Evolutionary conservation across 2,797 vertebrate species (phyloP), one percentile per base, ranked within the genome.

Genomic region (Mus caroli): DNA sequence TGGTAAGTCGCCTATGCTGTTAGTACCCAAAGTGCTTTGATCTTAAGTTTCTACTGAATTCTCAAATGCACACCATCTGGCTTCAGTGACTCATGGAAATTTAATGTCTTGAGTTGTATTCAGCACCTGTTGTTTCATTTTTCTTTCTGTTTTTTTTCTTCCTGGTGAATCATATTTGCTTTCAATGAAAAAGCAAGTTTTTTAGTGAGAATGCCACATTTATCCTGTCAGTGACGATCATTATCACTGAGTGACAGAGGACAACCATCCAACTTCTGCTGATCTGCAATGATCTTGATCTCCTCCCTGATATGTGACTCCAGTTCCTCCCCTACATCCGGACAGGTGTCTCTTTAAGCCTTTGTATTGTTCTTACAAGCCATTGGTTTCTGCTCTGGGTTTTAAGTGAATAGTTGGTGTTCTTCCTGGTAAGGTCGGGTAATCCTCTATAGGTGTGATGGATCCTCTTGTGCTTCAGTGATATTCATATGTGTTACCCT

Each of bases 41-140:
- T 97, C 91, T 98, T 98, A 98, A 98, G 94, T 98, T 98, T 97
- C 97, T 97, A 97, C 91, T 95, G 98, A 98, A 98, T 97, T 98
- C 96, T 98, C 97, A 98, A 97, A 98, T 97, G 97, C 97, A 97
- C 96, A 96, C 98, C 97, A 96, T 98, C 98, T 98, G 98, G 98
- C 97, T 98, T 95, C 89, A 94, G 90, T 98, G 98, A 98, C 98
- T 98, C 98, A 98, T 98, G 98, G 97, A 98, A 98, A 98, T 98
- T 98, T 98, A 98, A 98, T 98, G 98, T 98, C 98, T 98, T 98
- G 96, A 92, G 95, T 96, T 95, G 90, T 94, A 95, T 92, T 94
- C 89, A 15, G 91, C 96, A 97, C 96, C 97, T 98, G 96, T 98
- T 97, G 91, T 95, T 97, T 98, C 98, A 97, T 97, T 98, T 98